These are phyloP conservation scores for Muscina levida DNA, from an alignment of 2,888 invertebrate genomes.

Conservation along the genomic window DNA sequence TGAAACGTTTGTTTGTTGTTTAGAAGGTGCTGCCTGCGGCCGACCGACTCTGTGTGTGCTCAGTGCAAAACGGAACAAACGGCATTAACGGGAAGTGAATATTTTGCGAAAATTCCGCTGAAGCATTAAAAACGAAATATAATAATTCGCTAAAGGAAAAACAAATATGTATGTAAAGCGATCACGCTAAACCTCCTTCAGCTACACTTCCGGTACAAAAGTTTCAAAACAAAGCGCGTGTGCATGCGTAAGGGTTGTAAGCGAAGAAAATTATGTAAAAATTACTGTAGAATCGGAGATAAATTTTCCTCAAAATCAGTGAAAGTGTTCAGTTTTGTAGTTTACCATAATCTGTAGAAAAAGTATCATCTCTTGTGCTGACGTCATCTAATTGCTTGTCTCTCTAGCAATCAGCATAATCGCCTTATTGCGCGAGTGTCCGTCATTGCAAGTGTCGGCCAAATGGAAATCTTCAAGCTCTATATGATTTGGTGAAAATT, in stretches of 20 bases:
- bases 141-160: neutral
- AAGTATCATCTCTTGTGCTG: neutral
- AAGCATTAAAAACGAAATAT: neutral
- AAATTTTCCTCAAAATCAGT: neutral
- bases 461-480: conserved; percentile 15
- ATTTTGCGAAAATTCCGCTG: too few relatives aligned
- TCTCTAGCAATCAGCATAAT: neutral
- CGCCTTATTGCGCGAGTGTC: neutral
- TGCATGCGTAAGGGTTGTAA: neutral
- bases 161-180: too few relatives aligned
- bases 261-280: neutral
- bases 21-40: conserved; percentile 54
- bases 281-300: neutral
- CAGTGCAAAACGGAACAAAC: neutral
- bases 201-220: neutral
- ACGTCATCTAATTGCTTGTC: neutral
- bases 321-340: conserved; percentile 23
- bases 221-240: neutral
- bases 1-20: conserved; percentile 62
- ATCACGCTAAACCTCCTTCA: neutral
- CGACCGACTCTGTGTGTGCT: conserved; percentile 11
- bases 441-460: neutral
- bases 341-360: too few relatives aligned
- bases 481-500: conserved; percentile 6
- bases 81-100: too few relatives aligned